These are phyloP conservation scores for Lasioglossum villosulum DNA, from an alignment of 2,888 invertebrate species.

Conservation along the genomic window DNA sequence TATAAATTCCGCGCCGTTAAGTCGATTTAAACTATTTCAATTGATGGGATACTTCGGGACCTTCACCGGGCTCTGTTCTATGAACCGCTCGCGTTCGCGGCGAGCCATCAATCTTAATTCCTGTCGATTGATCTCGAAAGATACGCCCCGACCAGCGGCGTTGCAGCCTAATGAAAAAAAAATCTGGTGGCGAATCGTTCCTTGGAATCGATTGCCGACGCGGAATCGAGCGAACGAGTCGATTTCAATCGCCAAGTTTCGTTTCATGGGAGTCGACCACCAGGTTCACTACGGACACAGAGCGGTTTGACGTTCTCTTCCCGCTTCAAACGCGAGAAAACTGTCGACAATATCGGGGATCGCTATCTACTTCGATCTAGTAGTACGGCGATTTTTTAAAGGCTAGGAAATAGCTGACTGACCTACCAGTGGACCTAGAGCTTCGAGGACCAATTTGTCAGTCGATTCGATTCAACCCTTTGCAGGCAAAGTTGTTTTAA, in stretches of 20 bases:
- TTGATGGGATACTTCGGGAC: conserved; percentile 57
- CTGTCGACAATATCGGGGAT: not conserved
- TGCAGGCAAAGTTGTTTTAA: too few species aligned
- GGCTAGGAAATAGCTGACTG: too few species aligned
- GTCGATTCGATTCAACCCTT: too few species aligned
- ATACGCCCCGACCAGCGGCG: conserved; percentile 11
- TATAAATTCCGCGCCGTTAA: conserved; percentile 62
- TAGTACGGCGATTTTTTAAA: too few species aligned
- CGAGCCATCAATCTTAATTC: conserved; percentile 62
- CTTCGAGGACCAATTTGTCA: too few species aligned
- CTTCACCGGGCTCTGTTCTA: conserved; percentile 37
- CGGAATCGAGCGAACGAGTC: not conserved
- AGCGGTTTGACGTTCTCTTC: not conserved
- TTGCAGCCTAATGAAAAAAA: conserved; percentile 13
- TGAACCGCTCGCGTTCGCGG: conserved; percentile 39
- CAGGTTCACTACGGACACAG: too few species aligned
- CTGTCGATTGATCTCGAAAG: conserved; percentile 51
- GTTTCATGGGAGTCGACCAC: not conserved
- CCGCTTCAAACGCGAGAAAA: not conserved
- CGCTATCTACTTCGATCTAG: not conserved
- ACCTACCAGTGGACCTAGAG: too few species aligned
- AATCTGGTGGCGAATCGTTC: conserved; percentile 23
- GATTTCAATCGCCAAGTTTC: not conserved
- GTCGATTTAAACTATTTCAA: conserved; percentile 70
- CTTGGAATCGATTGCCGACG: not conserved